Evolutionary conservation across 2,113 vertebrate genomes (phyloP).

Genomic region (Edolisoma coerulescens): DNA sequence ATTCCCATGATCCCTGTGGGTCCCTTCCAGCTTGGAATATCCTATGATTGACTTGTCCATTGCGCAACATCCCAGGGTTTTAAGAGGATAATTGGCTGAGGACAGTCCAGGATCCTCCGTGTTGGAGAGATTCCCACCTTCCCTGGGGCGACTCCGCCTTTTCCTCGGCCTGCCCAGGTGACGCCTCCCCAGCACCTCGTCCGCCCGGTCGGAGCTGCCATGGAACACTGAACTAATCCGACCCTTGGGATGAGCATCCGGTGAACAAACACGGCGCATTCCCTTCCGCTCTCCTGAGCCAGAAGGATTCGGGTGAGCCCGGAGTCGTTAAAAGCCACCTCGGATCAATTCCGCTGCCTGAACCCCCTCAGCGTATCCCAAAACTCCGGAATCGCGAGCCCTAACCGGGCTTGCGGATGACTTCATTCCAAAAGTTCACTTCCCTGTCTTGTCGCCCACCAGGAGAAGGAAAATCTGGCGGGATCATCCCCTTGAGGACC

Average conservation of each 20-base stretch:
- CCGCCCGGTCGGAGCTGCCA: neutral
- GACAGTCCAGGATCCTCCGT: neutral
- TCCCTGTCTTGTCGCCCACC: fast-evolving
- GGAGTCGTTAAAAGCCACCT: neutral
- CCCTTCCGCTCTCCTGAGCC: neutral
- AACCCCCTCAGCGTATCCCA: neutral
- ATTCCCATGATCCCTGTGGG: neutral
- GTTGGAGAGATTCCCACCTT: neutral
- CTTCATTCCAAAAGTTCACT: neutral
- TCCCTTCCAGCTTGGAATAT: neutral
- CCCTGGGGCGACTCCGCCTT: neutral
- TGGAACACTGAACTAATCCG: fast-evolving
- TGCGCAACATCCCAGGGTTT: neutral
- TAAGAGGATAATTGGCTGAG: neutral
- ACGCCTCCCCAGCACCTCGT: neutral
- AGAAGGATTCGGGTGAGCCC: neutral
- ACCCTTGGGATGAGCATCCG: neutral
- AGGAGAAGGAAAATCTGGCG: neutral
- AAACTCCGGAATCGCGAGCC: fast-evolving
- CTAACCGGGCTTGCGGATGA: fast-evolving
- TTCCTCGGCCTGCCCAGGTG: neutral
- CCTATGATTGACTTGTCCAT: neutral
- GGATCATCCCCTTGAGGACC: neutral
- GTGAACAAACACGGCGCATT: neutral
- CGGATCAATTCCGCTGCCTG: neutral